Percentiles rank a stretch among this genome's conserved stretches.
phyloP scores from a whole-genome alignment of 2,113 vertebrate species.

The Triplophysa tibetana region DNA sequence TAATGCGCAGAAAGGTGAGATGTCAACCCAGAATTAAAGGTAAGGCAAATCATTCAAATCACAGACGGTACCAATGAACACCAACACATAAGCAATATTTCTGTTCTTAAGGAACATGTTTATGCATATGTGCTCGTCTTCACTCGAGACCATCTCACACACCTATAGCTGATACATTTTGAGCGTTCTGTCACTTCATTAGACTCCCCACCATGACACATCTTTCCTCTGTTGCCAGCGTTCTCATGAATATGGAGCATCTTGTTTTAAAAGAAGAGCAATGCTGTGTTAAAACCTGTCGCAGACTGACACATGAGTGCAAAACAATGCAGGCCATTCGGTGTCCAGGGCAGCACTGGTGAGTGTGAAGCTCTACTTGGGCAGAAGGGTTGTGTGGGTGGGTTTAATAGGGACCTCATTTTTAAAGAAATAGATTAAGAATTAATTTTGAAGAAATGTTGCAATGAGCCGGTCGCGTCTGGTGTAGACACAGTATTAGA shows the following conservation, averaged over 20 bases:
- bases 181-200: constrained; percentile 53
- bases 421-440: constrained; percentile 10
- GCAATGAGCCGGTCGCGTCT: too few relatives aligned
- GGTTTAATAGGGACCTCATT: background rate
- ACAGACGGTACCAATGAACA: background rate
- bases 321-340: constrained; percentile 56
- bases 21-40: constrained; percentile 21
- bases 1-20: constrained; percentile 51
- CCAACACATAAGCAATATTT: background rate
- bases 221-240: constrained; percentile 45
- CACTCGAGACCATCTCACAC: background rate
- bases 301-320: constrained; percentile 43
- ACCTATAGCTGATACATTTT: constrained; percentile 44
- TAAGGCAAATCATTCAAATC: background rate
- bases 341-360: constrained; percentile 52
- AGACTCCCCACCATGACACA: constrained; percentile 52
- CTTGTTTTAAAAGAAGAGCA: constrained; percentile 42
- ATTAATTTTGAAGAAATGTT: too few relatives aligned
- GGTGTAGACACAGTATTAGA: too few relatives aligned
- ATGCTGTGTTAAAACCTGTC: constrained; percentile 39
- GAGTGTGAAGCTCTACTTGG: constrained; percentile 28
- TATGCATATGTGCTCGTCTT: background rate
- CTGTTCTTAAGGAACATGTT: constrained; percentile 43
- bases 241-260: constrained; percentile 60
- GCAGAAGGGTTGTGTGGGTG: background rate